Evolutionary conservation across 2,113 vertebrate species (phyloP), one percentile per base, ranked within the genome.

Genomic region (Halichoeres trimaculatus): DNA sequence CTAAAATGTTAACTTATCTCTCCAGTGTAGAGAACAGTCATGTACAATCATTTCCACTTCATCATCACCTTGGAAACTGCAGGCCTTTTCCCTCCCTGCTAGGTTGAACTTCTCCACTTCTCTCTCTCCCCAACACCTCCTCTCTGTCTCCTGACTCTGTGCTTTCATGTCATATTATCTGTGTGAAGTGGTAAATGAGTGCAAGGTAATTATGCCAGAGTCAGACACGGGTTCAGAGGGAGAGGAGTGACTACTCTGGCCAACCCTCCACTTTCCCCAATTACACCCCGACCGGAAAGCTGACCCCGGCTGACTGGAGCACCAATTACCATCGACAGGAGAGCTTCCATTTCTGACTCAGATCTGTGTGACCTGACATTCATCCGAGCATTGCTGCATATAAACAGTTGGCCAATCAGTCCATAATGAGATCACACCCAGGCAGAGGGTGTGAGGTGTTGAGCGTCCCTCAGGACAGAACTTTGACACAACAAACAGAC

Each of bases 261-360:
- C 68, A 56, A 53, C 45, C 30, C 23, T 72, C 26, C 35, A 54
- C 17, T 69, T 70, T 40, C 1, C 50, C 79, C 60, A 64, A 76
- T 80, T 80, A 78, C 43, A 24, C 51, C 41, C 20, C 58, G 64
- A 62, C 55, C 43, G 13, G 70, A 76, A 58, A 78, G 45, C 58
- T 70, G 67, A 57, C 72, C 56, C 30, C 5, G 38, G 56, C 62
- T 58, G 76, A 74, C 61, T 63, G 51, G 56, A 76, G 59, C 56
- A 58, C 73, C 74, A 81, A 90, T 88, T 88, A 84, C 26, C 59
- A 75, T 62, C 56, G 34, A 60, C 13, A 52, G 62, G 67, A 76
- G 41, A 43, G 20, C 66, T 75, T 71, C 35, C 16, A 24, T 62
- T 70, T 69, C 57, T 52, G 16, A 66, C 50, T 74, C 62, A 3